phyloP scores from a whole-genome alignment of 2,888 invertebrate genomes.

The Lapara coniferarum region DNA sequence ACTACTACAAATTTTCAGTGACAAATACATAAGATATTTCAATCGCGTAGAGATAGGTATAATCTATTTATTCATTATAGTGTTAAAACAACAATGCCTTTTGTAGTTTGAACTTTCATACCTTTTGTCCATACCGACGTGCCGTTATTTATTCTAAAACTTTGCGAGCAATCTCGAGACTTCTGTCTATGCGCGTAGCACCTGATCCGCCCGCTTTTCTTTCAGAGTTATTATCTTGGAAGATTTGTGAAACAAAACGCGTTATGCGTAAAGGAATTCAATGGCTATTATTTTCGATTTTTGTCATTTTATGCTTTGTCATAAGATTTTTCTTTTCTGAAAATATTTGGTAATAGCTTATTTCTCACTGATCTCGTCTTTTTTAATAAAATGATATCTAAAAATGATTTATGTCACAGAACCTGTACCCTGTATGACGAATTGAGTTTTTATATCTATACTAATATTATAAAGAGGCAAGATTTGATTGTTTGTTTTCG shows the following conservation, averaged over 20 bases:
- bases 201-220: slow-evolving; percentile 47
- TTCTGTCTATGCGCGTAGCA: slow-evolving; percentile 37
- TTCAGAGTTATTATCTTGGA: slow-evolving; percentile 75
- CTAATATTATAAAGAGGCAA: no score
- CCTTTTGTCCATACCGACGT: slow-evolving; percentile 42
- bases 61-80: slow-evolving; percentile 36
- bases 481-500: no score
- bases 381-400: neutral
- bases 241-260: slow-evolving; percentile 83
- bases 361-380: slow-evolving; percentile 29
- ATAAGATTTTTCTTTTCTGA: neutral
- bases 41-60: neutral
- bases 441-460: no score
- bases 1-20: no score
- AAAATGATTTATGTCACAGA: no score
- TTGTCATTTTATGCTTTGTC: neutral
- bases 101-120: slow-evolving; percentile 44
- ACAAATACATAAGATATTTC: neutral
- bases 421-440: no score
- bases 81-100: slow-evolving; percentile 36
- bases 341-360: neutral
- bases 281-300: slow-evolving; percentile 41
- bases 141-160: slow-evolving; percentile 53
- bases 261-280: slow-evolving; percentile 81
- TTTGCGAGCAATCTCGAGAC: slow-evolving; percentile 44